phyloP scores from a whole-genome alignment of 1,140 invertebrate species.

The Chironomus tepperi region DNA sequence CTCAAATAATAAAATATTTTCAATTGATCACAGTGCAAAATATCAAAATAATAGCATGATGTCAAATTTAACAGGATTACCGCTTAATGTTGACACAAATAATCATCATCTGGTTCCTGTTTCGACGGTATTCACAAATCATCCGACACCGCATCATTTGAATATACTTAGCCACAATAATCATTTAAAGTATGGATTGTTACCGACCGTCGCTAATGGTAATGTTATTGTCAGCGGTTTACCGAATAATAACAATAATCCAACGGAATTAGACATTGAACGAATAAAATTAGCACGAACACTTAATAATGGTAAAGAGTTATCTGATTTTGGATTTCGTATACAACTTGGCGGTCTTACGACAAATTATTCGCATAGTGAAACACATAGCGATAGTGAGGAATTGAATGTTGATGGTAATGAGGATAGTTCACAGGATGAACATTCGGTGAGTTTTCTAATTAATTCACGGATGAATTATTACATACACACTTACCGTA shows the following conservation, averaged over 20 bases:
- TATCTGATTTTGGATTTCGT: slow-evolving; percentile 40
- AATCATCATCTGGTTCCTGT: background rate
- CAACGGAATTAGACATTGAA: slow-evolving; percentile 34
- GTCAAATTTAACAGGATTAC: slow-evolving; percentile 29
- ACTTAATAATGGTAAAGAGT: slow-evolving; percentile 32
- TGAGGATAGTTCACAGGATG: slow-evolving; percentile 37
- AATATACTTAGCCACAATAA: slow-evolving; percentile 20
- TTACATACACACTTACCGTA: background rate
- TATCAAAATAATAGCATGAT: background rate
- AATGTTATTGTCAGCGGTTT: background rate
- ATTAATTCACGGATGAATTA: slow-evolving; percentile 18
- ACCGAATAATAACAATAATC: background rate
- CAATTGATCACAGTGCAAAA: background rate
- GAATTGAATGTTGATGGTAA: slow-evolving; percentile 39
- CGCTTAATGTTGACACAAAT: slow-evolving; percentile 27
- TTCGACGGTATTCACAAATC: slow-evolving; percentile 1
- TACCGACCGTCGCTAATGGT: background rate
- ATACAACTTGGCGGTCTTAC: slow-evolving; percentile 39
- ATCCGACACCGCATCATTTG: slow-evolving; percentile 8
- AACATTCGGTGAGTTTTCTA: slow-evolving; percentile 38
- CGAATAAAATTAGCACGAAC: slow-evolving; percentile 36
- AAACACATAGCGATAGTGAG: slow-evolving; percentile 33
- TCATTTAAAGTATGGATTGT: background rate
- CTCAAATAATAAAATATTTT: background rate
- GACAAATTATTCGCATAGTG: slow-evolving; percentile 38